These are phyloP conservation scores for Pteropus alecto DNA, from an alignment of 2,113 vertebrate species.

Conservation along the genomic window DNA sequence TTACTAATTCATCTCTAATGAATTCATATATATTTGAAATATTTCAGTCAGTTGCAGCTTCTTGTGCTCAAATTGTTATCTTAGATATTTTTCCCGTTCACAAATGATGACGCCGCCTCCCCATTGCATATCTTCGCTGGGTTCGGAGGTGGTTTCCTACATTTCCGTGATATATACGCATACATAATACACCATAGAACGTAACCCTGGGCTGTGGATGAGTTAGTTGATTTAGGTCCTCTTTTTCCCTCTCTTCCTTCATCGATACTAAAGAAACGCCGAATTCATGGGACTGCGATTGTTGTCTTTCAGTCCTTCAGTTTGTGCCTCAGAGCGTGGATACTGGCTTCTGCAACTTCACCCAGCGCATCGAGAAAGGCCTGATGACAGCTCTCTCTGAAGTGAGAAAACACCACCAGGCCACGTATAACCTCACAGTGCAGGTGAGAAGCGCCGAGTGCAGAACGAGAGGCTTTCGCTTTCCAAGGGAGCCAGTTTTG, in stretches of 20 bases:
- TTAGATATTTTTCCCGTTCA: not conserved
- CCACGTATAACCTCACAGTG: conserved; percentile 90
- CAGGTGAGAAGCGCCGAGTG: conserved; percentile 84
- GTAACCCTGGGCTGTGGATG: fast-evolving
- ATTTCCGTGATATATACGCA: not conserved
- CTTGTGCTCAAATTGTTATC: not conserved
- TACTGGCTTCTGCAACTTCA: conserved; percentile 92
- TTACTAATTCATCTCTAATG: not conserved
- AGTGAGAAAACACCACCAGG: conserved; percentile 86
- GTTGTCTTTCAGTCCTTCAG: conserved; percentile 90
- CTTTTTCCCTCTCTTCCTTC: not conserved
- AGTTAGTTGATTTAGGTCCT: fast-evolving
- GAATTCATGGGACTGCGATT: not conserved
- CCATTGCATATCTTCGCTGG: not conserved
- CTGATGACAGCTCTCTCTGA: conserved; percentile 90
- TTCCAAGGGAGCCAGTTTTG: fast-evolving
- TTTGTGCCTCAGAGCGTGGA: conserved; percentile 93
- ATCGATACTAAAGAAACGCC: fast-evolving
- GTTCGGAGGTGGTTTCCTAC: not conserved
- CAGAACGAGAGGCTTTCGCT: not conserved
- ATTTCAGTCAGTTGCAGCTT: not conserved
- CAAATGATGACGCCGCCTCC: not conserved
- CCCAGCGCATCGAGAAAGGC: conserved; percentile 91
- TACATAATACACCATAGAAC: not conserved
- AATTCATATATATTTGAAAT: not conserved